Evolutionary conservation across 2,797 vertebrate species (phyloP), one percentile per base, ranked within the genome.

Genomic region (Xyrichtys novacula): DNA sequence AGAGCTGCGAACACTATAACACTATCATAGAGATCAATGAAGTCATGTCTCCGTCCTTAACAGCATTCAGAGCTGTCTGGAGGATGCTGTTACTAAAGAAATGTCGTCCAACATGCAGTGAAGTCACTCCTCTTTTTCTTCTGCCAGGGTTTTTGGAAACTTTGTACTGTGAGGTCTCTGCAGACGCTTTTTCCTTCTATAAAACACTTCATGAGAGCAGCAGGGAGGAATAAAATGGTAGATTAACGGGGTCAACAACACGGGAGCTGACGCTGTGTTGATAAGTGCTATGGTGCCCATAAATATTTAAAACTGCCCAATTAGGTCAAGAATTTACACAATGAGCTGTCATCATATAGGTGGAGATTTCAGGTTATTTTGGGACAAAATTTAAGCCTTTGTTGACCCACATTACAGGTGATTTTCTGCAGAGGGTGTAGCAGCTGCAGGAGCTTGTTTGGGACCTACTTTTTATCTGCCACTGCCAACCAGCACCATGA

Each of bases 31-130:
- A 75, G 43, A 64, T 71, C 31, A 31, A 4, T 77, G 77, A 79
- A 77, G 83, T 76, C 6, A 74, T 2, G 61, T 78, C 71, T 77
- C 38, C 3, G 7, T 25, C n/a, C n/a, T 6, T 31, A 32, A 1
- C 0, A 6, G 28, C 5, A 10, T 60, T 66, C 57, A 67, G n/a
- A 70, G 43, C 40, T 23, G 6, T 17, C 52, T 1, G 43, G 6
- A 31, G 58, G 6, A 26, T 44, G 66, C 15, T 36, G 71, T 39
- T 39, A 75, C 31, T 5, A 3, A 8, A 46, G 52, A 28, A 54
- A 67, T 17, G 22, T 63, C 14, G n/a, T 61, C 63, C 25, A 34
- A 2, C 16, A 22, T 29, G 15, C 31, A 5, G 39, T 17, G 7
- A 25, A 23, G 36, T 1, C 0, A 4, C 22, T 29, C 49, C 16